Evolutionary conservation across 1,140 invertebrate genomes (phyloP), one percentile per base, ranked within the genome.

Genomic region (Conus betulinus): DNA sequence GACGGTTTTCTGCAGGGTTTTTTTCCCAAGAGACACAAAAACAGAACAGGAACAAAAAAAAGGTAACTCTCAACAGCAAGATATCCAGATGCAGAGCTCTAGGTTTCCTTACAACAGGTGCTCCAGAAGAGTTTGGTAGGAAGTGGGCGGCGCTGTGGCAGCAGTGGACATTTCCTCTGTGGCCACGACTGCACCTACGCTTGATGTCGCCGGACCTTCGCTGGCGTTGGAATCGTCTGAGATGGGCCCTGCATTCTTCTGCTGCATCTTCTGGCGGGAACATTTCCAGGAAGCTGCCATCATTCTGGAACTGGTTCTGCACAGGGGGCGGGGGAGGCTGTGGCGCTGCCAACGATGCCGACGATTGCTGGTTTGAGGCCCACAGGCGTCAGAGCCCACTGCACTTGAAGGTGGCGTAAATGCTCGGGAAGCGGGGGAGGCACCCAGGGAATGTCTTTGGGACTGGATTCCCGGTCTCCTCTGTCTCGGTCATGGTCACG

Each of bases 281-380:
- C 71, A 87, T 53, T 52, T 78, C 85, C 53, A 87, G 25, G 53
- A 87, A 87, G 53, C 85, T 87, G 53, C 85, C 85, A 23, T 87
- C 85, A 78, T 87, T 87, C 27, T 74, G 85, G 85, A 87, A 87
- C 71, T 87, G 85, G 27, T 87, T 87, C 85, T 87, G 85, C 10
- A 87, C 17, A 23, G 67, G 17, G 67, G 84, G 67, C 10, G 25
- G 83, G 20, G 74, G 11, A 71, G 67, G 67, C 20, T 23, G 11
- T 20, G 57, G 57, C 67, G 67, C 67, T 4, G 20, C 67, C 23
- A 6, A 20, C 6, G 67, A 11, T 63, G 60, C 60, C 17, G 60
- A 71, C 67, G 11, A 20, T 71, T 71, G 67, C 20, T 71, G 13
- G 23, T 6, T 20, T 20, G 67, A 7, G 67, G 67, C 67, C 67